Evolutionary conservation across 2,113 vertebrate genomes (phyloP).

Genomic region (Electrona antarctica): DNA sequence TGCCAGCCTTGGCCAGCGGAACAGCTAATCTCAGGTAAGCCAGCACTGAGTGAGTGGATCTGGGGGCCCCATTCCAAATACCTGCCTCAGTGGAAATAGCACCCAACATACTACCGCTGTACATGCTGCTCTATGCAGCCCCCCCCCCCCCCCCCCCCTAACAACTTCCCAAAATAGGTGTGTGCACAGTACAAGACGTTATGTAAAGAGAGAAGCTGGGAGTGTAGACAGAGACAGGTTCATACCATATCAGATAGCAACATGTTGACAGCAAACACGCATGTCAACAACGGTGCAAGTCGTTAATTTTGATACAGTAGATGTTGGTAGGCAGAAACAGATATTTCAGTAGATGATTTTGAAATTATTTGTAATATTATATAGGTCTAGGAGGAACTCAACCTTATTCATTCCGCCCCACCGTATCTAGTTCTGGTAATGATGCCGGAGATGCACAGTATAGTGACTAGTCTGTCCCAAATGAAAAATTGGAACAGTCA

Average conservation of each 20-base stretch:
- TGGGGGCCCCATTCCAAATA: constrained; percentile 64
- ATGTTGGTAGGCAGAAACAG: constrained; percentile 7
- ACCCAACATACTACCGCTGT: constrained; percentile 61
- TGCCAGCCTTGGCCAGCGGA: constrained; percentile 65
- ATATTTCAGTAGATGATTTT: constrained; percentile 17
- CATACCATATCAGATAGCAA: constrained; percentile 25
- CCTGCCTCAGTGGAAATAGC: constrained; percentile 72
- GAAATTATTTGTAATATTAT: background rate
- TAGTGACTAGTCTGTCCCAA: constrained; percentile 41
- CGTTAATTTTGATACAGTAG: background rate
- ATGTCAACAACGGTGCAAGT: constrained; percentile 19
- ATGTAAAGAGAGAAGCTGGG: constrained; percentile 39
- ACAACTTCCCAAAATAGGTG: constrained; percentile 64
- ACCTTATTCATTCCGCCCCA: background rate
- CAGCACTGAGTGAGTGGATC: constrained; percentile 72
- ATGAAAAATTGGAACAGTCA: constrained; percentile 58
- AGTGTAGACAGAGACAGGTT: constrained; percentile 23
- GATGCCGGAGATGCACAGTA: constrained; percentile 59
- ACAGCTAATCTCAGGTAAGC: constrained; percentile 82
- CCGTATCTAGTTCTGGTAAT: constrained; percentile 36
- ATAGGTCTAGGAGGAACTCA: background rate
- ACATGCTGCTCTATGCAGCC: constrained; percentile 5
- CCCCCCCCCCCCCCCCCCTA: background rate
- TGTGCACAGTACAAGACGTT: constrained; percentile 45
- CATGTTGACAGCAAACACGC: constrained; percentile 34